phyloP scores from a whole-genome alignment of 2,888 invertebrate genomes.

The Plagodis dolabraria region DNA sequence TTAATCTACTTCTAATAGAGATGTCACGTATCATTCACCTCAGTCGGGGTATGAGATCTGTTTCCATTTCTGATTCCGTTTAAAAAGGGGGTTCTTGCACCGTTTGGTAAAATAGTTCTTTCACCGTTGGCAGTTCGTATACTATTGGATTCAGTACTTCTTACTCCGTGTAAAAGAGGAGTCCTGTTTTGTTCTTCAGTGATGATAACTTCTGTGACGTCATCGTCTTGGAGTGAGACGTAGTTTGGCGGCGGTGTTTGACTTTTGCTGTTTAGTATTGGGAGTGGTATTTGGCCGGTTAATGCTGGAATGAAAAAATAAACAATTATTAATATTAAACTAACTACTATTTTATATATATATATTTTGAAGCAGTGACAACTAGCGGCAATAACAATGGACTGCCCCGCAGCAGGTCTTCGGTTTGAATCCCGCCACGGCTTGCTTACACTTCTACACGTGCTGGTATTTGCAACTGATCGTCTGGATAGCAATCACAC shows the following conservation, averaged over 20 bases:
- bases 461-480: too few relatives aligned
- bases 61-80: slow-evolving; percentile 39
- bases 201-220: slow-evolving; percentile 66
- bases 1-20: slow-evolving; percentile 10
- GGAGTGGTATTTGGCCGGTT: slow-evolving; percentile 67
- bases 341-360: too few relatives aligned
- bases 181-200: slow-evolving; percentile 54
- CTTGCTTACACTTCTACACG: too few relatives aligned
- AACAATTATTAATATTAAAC: too few relatives aligned
- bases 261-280: slow-evolving; percentile 51
- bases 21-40: slow-evolving; percentile 59
- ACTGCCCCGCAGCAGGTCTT: too few relatives aligned
- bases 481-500: too few relatives aligned
- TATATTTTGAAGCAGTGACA: too few relatives aligned
- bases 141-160: slow-evolving; percentile 14
- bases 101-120: neutral
- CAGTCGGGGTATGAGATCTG: slow-evolving; percentile 37
- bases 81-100: slow-evolving; percentile 46
- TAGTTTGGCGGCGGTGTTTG: slow-evolving; percentile 70
- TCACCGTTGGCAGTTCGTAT: slow-evolving; percentile 38
- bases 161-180: slow-evolving; percentile 48
- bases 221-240: slow-evolving; percentile 60
- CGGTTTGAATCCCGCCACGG: too few relatives aligned
- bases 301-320: slow-evolving; percentile 55
- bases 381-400: too few relatives aligned